Base-by-base conservation (phyloP, 2,797 vertebrate species). In the Anabacerthia variegaticeps region DNA sequence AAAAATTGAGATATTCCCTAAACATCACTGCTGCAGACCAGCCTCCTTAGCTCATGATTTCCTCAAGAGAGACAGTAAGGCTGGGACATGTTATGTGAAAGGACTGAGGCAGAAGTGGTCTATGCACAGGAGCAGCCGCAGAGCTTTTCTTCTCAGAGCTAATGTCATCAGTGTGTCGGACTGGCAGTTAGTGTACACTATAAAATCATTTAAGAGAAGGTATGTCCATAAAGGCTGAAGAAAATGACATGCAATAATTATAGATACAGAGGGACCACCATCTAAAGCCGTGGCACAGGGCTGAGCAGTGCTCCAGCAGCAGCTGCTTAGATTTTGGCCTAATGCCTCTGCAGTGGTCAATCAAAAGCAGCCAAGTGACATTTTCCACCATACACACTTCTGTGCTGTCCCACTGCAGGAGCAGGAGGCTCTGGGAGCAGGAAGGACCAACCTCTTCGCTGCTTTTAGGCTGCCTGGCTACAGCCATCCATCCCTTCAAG, bases 151-250 rank as follows among this genome's bases (percentile, higher is more conserved):
- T 72, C 39, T 69, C 6, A 7, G 41, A 80, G 28, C 36, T 16
- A 9, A 0, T 4, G 23, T 9, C 73, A 88, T 32, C 48, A 34
- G 55, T 15, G 6, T 5, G 11, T 17, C 13, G 69, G 46, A 49
- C 0, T 17, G 43, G 34, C 41, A 71, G 26, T 4, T 2, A 8
- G 3, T 0, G 6, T 9, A 44, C 22, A 7, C 14, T 27, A 1
- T 7, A 18, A n/a, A 41, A 30, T 10, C 20, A 28, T 23, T 41
- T 52, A 36, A 30, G 48, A 55, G 20, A 8, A 58, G 14, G 3
- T 6, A 13, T 2, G 8, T 10, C 73, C 44, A 22, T 18, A 8
- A 68, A 55, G 15, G 39, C 32, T 59, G 59, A 51, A 72, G 78
- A 63, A 77, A 89, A 46, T 37, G 9, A 36, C 58, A 15, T 58